Percentiles rank a stretch among this genome's conserved stretches.
Evolutionary conservation across 2,888 invertebrate genomes (phyloP).

Genomic region (Odontomyia ornata): DNA sequence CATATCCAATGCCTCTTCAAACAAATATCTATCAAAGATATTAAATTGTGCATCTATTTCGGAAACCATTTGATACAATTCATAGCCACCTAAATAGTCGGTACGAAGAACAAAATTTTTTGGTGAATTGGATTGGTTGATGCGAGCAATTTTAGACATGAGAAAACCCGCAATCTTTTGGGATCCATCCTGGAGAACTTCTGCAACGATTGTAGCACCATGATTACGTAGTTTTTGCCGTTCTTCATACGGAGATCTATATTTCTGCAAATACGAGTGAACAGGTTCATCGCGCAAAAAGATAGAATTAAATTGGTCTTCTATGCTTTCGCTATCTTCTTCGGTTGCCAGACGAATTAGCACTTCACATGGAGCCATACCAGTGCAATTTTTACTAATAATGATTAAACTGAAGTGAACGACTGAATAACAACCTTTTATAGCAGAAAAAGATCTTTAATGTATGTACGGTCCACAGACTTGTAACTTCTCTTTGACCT

Average conservation of each 20-base stretch:
- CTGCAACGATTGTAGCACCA: not conserved
- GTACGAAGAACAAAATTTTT: slow-evolving; percentile 12
- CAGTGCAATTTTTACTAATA: too few relatives aligned
- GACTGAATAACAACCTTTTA: too few relatives aligned
- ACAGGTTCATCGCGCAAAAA: slow-evolving; percentile 29
- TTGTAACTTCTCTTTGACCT: too few relatives aligned
- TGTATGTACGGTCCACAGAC: too few relatives aligned
- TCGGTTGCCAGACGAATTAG: slow-evolving; percentile 7
- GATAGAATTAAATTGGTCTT: not conserved
- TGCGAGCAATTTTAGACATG: not conserved
- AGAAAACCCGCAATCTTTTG: not conserved
- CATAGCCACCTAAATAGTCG: slow-evolving; percentile 13
- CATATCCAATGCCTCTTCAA: not conserved
- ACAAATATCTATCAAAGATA: not conserved
- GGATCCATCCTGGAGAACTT: not conserved
- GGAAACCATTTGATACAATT: not conserved
- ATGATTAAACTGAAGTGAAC: too few relatives aligned
- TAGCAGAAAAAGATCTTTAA: too few relatives aligned
- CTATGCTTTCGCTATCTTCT: not conserved
- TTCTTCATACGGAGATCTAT: not conserved
- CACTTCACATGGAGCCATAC: too few relatives aligned
- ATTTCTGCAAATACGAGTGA: not conserved
- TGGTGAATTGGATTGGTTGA: not conserved
- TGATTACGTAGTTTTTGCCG: not conserved
- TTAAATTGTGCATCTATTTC: not conserved